phyloP scores from a whole-genome alignment of 2,888 invertebrate genomes.

The Harmothoe impar region DNA sequence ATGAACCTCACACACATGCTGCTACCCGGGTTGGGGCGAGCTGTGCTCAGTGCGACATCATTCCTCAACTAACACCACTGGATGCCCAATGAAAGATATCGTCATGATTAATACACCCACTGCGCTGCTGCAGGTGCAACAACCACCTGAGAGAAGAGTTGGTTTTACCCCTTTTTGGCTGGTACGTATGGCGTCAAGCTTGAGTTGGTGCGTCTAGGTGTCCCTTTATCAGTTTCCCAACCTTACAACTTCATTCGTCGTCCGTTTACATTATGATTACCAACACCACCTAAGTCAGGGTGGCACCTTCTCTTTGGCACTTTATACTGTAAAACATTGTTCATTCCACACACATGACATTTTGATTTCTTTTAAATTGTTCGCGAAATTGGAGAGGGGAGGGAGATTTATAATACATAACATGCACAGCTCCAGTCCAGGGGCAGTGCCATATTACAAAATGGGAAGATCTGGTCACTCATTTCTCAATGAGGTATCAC shows the following conservation, averaged over 20 bases:
- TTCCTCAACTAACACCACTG: slow-evolving; percentile 51
- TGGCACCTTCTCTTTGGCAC: slow-evolving; percentile 60
- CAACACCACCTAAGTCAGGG: slow-evolving; percentile 53
- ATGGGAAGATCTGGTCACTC: slow-evolving; percentile 55
- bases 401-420: slow-evolving; percentile 33
- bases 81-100: slow-evolving; percentile 61
- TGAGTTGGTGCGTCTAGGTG: slow-evolving; percentile 45
- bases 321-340: slow-evolving; percentile 59
- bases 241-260: slow-evolving; percentile 15
- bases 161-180: slow-evolving; percentile 40
- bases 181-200: slow-evolving; percentile 24
- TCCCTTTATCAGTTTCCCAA: slow-evolving; percentile 53
- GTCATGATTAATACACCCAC: slow-evolving; percentile 59
- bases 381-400: slow-evolving; percentile 17
- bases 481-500: slow-evolving; percentile 38
- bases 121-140: slow-evolving; percentile 34
- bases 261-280: neutral
- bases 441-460: neutral
- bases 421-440: neutral
- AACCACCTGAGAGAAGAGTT: slow-evolving; percentile 8
- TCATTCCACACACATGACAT: slow-evolving; percentile 63
- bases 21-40: neutral
- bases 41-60: slow-evolving; percentile 53
- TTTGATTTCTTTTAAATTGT: slow-evolving; percentile 15
- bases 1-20: too few species aligned